A percentile compares a stretch with the other conserved stretches of the same genome.
Evolutionary conservation across 2,797 vertebrate genomes (phyloP).

Genomic region (Oreortyx pictus): DNA sequence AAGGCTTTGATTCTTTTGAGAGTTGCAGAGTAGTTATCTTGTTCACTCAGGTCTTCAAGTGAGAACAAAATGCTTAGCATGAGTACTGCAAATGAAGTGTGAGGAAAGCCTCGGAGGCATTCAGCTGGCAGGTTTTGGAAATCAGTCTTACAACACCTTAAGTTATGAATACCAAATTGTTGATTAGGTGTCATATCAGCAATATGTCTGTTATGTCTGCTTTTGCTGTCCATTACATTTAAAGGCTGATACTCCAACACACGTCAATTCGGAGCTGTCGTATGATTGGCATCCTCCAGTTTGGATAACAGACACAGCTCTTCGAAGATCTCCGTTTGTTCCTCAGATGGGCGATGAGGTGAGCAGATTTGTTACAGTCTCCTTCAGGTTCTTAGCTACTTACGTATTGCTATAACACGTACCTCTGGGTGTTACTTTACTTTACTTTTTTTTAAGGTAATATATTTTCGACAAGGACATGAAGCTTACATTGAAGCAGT

Average conservation of each 20-base stretch:
- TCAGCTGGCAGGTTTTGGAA: background rate
- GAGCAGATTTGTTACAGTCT: background rate
- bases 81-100: background rate
- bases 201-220: background rate
- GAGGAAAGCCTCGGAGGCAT: background rate
- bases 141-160: background rate
- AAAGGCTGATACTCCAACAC: slow-evolving; percentile 80
- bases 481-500: slow-evolving; percentile 97
- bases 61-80: background rate
- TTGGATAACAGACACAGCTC: slow-evolving; percentile 96
- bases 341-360: slow-evolving; percentile 99
- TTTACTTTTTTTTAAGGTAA: slow-evolving; percentile 82
- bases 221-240: slow-evolving; percentile 23
- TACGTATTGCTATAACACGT: background rate
- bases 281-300: slow-evolving; percentile 91
- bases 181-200: background rate
- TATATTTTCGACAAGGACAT: slow-evolving; percentile 97
- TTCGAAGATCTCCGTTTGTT: slow-evolving; percentile 94
- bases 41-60: background rate
- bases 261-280: slow-evolving; percentile 84
- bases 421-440: background rate
- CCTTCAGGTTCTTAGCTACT: background rate
- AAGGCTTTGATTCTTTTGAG: background rate
- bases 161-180: background rate
- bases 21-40: background rate